Percentiles rank a stretch among this genome's conserved stretches.
Evolutionary conservation across 2,888 invertebrate genomes (phyloP).

Genomic region (Flexamia atlantica): DNA sequence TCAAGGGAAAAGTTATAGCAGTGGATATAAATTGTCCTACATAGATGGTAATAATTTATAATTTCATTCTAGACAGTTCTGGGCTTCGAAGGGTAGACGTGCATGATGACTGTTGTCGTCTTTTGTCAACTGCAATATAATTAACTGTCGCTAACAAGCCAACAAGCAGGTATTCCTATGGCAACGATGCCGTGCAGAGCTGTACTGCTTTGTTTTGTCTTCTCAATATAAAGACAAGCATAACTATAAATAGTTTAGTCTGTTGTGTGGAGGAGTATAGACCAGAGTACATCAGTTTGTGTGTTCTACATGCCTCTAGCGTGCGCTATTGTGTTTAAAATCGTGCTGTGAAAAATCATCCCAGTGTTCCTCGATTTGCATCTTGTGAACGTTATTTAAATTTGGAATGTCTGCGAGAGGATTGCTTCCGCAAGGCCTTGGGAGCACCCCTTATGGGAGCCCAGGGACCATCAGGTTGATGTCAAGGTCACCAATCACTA

Average conservation of each 20-base stretch:
- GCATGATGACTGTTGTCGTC: slow-evolving; percentile 25
- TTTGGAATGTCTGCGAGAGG: slow-evolving; percentile 47
- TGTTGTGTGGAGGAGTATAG: slow-evolving; percentile 24
- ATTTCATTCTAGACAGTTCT: background rate
- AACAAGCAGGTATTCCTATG: slow-evolving; percentile 49
- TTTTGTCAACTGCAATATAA: slow-evolving; percentile 55
- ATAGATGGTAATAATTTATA: background rate
- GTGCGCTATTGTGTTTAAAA: slow-evolving; percentile 6
- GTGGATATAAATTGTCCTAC: background rate
- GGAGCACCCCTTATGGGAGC: slow-evolving; percentile 19
- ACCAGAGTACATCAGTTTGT: slow-evolving; percentile 11
- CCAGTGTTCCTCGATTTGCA: background rate
- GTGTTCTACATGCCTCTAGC: slow-evolving; percentile 20
- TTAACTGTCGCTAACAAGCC: slow-evolving; percentile 50
- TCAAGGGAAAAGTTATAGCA: too few relatives aligned
- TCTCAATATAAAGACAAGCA: slow-evolving; percentile 35
- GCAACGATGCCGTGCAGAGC: slow-evolving; percentile 41
- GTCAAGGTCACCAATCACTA: slow-evolving; percentile 48
- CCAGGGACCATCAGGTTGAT: slow-evolving; percentile 30
- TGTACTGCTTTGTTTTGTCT: slow-evolving; percentile 15
- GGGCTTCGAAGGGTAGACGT: background rate
- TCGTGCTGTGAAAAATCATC: background rate
- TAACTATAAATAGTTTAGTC: slow-evolving; percentile 32
- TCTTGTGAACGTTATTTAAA: background rate
- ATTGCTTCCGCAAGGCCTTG: slow-evolving; percentile 39